Percentiles rank a stretch among this genome's conserved stretches.
Conservation (phyloP, 2,113 vertebrate genomes). For the Dipodomys ordii region DNA sequence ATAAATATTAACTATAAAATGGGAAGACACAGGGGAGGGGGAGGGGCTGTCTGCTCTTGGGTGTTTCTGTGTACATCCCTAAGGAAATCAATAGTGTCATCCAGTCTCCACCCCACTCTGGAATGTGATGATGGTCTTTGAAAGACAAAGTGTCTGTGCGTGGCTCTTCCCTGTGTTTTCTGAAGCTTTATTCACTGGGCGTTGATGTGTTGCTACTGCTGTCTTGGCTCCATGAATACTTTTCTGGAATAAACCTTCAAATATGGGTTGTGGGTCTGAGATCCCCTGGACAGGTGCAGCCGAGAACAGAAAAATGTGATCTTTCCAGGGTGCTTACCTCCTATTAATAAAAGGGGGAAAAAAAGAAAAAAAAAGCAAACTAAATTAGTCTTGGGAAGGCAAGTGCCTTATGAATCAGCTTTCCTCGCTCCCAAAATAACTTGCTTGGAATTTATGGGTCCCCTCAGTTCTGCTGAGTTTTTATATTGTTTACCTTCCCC, state of each 20-base stretch:
- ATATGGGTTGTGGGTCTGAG: constrained; percentile 49
- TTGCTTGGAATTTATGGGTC: constrained; percentile 80
- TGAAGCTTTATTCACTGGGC: background rate
- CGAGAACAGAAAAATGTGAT: constrained; percentile 59
- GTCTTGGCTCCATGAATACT: background rate
- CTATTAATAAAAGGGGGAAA: constrained; percentile 68
- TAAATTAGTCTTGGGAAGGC: constrained; percentile 75
- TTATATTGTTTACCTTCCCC: constrained; percentile 82
- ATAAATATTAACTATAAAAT: background rate
- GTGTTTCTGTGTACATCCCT: accelerated
- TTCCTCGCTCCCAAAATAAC: constrained; percentile 79
- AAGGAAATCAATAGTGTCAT: accelerated
- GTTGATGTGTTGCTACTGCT: background rate
- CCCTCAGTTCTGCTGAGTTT: constrained; percentile 81
- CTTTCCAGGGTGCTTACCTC: constrained; percentile 73
- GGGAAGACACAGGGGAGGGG: background rate
- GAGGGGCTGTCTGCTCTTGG: background rate
- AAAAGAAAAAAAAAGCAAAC: constrained; percentile 71
- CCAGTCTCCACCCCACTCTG: accelerated
- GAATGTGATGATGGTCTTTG: accelerated
- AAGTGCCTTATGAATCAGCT: constrained; percentile 78
- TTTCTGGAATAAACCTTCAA: constrained; percentile 56
- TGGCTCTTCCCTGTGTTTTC: background rate
- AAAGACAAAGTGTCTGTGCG: accelerated
- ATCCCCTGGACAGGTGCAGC: constrained; percentile 72